Conservation (phyloP, 64 coral and sea anemone genomes). For the Pocillopora damicornis region DNA sequence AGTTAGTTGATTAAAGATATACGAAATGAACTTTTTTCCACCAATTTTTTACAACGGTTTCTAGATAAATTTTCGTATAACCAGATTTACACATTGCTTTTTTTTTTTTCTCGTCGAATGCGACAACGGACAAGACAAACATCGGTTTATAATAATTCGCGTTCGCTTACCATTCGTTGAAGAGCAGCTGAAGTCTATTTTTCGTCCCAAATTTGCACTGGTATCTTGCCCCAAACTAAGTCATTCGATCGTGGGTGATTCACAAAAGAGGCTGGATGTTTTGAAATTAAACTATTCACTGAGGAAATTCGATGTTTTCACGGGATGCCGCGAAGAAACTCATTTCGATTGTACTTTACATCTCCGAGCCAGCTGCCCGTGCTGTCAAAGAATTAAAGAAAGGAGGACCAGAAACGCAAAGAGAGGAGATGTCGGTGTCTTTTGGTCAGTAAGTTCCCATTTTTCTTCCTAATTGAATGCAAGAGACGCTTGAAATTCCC, state of each 20-base stretch:
- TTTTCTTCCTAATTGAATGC: constrained; percentile 14
- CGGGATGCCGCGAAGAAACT: not conserved
- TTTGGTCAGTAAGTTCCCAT: not conserved
- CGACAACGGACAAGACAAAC: not conserved
- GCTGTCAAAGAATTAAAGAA: not conserved
- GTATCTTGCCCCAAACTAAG: not conserved
- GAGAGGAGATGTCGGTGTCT: constrained; percentile 1
- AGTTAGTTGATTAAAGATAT: too few relatives aligned
- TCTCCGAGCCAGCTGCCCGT: constrained; percentile 3
- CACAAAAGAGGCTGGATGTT: not conserved
- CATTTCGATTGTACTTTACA: constrained; percentile 6
- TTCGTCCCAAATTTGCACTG: not conserved
- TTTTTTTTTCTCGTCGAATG: not conserved
- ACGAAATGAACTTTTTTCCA: too few relatives aligned
- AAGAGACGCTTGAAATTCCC: not conserved
- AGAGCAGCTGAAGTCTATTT: not conserved
- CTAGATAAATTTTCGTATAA: too few relatives aligned
- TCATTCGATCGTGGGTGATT: not conserved
- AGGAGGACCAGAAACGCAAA: not conserved
- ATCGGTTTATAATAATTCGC: not conserved
- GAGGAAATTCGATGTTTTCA: not conserved
- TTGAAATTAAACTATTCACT: not conserved
- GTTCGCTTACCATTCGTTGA: not conserved
- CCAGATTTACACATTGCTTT: too few relatives aligned
- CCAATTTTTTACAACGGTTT: too few relatives aligned